Evolutionary conservation across 2,888 invertebrate genomes (phyloP), one percentile per base, ranked within the genome.

Genomic region (Aromia moschata): DNA sequence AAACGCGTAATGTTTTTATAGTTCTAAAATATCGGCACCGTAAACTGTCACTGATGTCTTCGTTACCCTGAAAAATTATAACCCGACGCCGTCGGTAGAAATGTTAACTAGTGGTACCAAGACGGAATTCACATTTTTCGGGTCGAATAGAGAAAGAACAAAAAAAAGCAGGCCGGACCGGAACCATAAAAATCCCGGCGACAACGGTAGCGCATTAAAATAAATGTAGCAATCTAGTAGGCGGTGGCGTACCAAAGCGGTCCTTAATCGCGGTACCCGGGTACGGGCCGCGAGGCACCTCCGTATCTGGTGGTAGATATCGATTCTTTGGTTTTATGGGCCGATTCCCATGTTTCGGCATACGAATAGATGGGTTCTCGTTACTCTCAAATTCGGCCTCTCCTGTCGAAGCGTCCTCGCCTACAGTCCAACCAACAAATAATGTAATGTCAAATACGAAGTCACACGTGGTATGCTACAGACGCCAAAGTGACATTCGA

Each of bases 51-150:
- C 46, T 65, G 63, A 65, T 61, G 58, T 61, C 65, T 61, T 63
- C 57, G 61, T 65, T 65, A 65, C 55, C 58, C 15, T 60, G 67
- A 66, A 68, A 70, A 71, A 67, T 67, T 69, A 68, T 62, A 65
- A 62, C 67, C 64, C 54, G 46, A 56, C 60, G 62, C 62, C 58
- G 64, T 60, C 66, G 56, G 68, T 59, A 51, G 62, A 60, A 70
- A 65, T 65, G 63, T 65, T 62, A 60, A 66, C 67, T 63, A 58
- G 54, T 58, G 58, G 61, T 62, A 60, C 64, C 60, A 65, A 62
- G 47, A 58, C 52, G 60, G 64, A 62, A 65, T 62, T 62, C 64
- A 66, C 67, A 68, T 69, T 66, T 69, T 60, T 68, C 57, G 37
- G 47, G 20, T 41, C 55, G 59, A 55, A 53, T 51, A 69, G 58